Percentiles rank a stretch among this genome's conserved stretches.
These are phyloP conservation scores for Acheta domesticus DNA, from an alignment of 2,888 invertebrate species.

Conservation along the genomic window DNA sequence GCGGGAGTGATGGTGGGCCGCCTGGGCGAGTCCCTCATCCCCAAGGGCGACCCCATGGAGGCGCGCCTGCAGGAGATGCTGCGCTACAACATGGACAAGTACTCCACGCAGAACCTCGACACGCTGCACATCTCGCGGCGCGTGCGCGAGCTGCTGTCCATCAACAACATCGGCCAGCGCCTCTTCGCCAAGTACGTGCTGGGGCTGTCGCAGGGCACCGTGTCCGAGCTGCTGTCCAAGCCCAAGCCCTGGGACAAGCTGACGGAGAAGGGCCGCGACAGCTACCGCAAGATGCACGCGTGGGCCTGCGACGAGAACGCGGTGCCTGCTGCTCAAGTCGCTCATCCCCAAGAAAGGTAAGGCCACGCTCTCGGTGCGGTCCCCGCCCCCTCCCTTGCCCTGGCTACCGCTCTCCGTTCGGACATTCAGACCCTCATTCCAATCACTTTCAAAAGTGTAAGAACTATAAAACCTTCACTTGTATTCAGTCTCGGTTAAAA, in stretches of 20 bases:
- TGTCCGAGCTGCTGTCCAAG: constrained; percentile 95
- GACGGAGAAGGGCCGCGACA: constrained; percentile 98
- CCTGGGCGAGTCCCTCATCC: constrained; percentile 84
- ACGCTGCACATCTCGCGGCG: constrained; percentile 91
- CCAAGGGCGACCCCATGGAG: constrained; percentile 92
- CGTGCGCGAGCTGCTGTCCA: constrained; percentile 88
- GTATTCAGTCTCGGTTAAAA: too few relatives aligned
- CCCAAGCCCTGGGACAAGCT: constrained; percentile 99
- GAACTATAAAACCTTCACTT: too few relatives aligned
- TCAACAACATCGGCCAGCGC: constrained; percentile 97
- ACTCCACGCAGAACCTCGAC: constrained; percentile 88
- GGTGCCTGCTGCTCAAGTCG: constrained; percentile 92
- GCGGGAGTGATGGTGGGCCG: constrained; percentile 69
- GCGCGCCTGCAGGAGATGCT: constrained; percentile 90
- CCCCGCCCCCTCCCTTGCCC: too few relatives aligned
- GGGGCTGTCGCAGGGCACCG: constrained; percentile 95
- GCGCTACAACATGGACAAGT: constrained; percentile 93
- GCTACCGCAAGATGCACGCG: constrained; percentile 98
- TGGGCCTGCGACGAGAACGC: constrained; percentile 99
- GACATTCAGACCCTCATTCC: too few relatives aligned
- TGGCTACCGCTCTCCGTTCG: too few relatives aligned
- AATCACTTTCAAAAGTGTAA: too few relatives aligned
- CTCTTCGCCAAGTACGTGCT: constrained; percentile 98
- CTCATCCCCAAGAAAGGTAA: constrained; percentile 97
- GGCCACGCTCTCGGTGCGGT: constrained; percentile 44